These are phyloP conservation scores for Falco peregrinus DNA, from an alignment of 2,797 vertebrate species.

Conservation along the genomic window DNA sequence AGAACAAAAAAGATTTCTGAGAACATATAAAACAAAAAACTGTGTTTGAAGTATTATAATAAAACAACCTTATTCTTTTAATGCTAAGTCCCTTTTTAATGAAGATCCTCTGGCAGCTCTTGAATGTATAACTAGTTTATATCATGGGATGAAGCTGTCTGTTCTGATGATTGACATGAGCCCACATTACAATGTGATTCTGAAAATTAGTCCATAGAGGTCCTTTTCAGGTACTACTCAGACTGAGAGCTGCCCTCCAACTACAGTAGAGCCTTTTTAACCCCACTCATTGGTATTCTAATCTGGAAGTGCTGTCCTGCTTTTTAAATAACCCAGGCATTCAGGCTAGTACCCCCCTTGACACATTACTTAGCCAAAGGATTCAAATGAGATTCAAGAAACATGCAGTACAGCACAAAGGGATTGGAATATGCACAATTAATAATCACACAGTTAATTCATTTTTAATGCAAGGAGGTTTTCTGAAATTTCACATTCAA, in stretches of 20 bases:
- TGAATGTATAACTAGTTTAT: conserved; percentile 96
- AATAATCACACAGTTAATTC: conserved; percentile 99
- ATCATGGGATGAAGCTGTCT: conserved; percentile 99
- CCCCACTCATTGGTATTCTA: conserved; percentile 99
- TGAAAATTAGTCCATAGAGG: conserved; percentile 99
- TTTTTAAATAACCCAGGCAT: conserved; percentile 99
- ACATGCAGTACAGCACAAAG: conserved; percentile 96
- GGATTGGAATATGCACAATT: conserved; percentile 99
- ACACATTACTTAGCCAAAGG: conserved; percentile 96
- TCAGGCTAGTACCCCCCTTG: conserved; percentile 92
- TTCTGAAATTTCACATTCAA: conserved; percentile 83
- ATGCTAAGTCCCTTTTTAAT: conserved; percentile 86
- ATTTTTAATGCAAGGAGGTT: conserved; percentile 92
- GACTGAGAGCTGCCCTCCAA: conserved; percentile 96
- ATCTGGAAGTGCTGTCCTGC: conserved; percentile 91
- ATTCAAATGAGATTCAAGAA: conserved; percentile 98
- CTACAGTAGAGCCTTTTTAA: conserved; percentile 99
- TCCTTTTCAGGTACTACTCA: conserved; percentile 94
- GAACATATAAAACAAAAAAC: conserved; percentile 86
- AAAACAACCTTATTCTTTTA: conserved; percentile 84
- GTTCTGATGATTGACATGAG: conserved; percentile 99
- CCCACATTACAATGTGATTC: conserved; percentile 99
- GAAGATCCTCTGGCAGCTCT: conserved; percentile 89
- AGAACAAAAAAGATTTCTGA: conserved; percentile 83
- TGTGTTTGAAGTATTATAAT: conserved; percentile 85